These are phyloP conservation scores for Ageneiosus marmoratus DNA, from an alignment of 2,113 vertebrate species.

Conservation along the genomic window DNA sequence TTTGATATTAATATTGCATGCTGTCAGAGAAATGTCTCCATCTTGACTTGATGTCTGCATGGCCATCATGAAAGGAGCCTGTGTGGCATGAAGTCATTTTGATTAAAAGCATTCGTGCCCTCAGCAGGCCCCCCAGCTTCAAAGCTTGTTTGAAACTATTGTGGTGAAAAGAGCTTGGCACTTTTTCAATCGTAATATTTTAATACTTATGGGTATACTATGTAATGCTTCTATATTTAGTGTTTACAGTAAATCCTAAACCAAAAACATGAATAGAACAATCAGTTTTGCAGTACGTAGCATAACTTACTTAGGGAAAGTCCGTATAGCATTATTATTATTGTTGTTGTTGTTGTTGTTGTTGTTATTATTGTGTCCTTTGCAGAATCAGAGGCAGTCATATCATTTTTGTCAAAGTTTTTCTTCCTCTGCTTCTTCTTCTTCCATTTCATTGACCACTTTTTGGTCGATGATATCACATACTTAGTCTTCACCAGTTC, in stretches of 20 bases:
- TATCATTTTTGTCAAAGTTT: too few relatives aligned
- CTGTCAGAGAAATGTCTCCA: conserved; percentile 41
- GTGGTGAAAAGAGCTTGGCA: conserved; percentile 21
- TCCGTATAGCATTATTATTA: background rate
- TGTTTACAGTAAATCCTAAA: background rate
- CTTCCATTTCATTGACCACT: too few relatives aligned
- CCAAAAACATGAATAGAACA: background rate
- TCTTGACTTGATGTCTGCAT: conserved; percentile 41
- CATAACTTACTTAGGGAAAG: background rate
- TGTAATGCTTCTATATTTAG: conserved; percentile 1
- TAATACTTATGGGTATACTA: conserved; percentile 6
- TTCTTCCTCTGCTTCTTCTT: too few relatives aligned
- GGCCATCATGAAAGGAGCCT: conserved; percentile 43
- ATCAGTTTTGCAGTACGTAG: background rate
- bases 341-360: background rate
- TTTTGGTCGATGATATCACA: too few relatives aligned
- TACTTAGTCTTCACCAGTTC: too few relatives aligned
- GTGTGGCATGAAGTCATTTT: conserved; percentile 51
- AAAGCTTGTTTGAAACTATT: conserved; percentile 51
- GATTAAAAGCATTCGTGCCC: conserved; percentile 52
- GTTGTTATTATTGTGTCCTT: background rate
- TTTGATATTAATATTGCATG: conserved; percentile 34
- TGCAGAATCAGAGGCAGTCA: too few relatives aligned
- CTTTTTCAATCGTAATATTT: conserved; percentile 29
- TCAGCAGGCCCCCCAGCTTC: conserved; percentile 34